Base-by-base conservation (phyloP, 30 jellyfish, hydroid and myxozoan species). In the Nemopilema nomurai region DNA sequence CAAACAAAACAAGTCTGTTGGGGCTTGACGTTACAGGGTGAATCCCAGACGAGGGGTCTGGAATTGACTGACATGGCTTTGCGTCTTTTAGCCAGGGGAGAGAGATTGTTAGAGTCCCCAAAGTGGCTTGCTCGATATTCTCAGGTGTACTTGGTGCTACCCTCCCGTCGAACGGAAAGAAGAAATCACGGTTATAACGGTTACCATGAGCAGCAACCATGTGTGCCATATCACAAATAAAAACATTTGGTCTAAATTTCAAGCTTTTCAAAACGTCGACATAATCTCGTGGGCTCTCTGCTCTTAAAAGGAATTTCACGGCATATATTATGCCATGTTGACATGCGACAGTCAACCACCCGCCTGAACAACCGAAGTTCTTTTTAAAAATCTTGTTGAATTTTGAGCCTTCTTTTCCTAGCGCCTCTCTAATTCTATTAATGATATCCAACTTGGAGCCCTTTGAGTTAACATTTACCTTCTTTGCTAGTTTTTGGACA, bases 161-260 rank as follows among this genome's bases (percentile, higher is more conserved):
- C 62, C 90, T 57, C 49, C 95, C 95, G 6, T 86, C 89, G 30
- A 52, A 57, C 1, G 95, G 95, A 51, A 13, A 9, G 69, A 86
- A 76, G 22, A 86, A 18, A 51, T 68, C 51, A 13, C 57, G 62
- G 16, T 64, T 28, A 27, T 7, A 18, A 26, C 77, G 51, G 50
- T 86, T 67, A 1, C 90, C 95, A 66, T 77, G 87, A 9, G 30
- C 71, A 27, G 86, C 90, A 20, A 87, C 83, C 76, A 87, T 87
- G 82, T 87, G 89, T 28, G 90, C 90, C 96, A 87, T 77, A 49
- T 87, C 96, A 87, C 26, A 27, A 4, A 87, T 71, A 0, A 79
- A 49, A 1, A 87, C 67, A 62, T 77, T 87, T 18, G 90, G 87
- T 8, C 82, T 18, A 52, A 77, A 80, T 63, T 87, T 87, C 69